phyloP scores from a whole-genome alignment of 2,888 invertebrate species.

The Andrena marginata region DNA sequence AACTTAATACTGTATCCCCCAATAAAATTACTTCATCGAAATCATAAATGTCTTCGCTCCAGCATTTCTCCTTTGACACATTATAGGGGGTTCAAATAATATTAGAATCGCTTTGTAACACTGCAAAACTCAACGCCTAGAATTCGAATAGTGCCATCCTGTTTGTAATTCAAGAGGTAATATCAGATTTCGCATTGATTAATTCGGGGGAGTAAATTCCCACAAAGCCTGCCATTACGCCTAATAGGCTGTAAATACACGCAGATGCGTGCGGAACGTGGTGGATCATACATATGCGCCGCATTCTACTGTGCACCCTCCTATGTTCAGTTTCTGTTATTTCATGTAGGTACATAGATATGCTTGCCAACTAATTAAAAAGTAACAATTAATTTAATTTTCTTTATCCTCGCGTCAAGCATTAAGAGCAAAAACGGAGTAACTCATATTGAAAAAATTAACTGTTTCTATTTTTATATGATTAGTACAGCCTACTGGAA shows the following conservation, averaged over 20 bases:
- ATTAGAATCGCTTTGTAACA: not conserved
- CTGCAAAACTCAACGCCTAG: constrained; percentile 5
- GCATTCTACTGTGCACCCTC: constrained; percentile 21
- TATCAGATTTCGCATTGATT: constrained; percentile 62
- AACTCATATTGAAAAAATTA: too few relatives aligned
- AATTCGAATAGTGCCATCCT: constrained; percentile 12
- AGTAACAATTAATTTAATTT: too few relatives aligned
- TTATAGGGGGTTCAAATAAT: too few relatives aligned
- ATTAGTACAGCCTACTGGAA: too few relatives aligned
- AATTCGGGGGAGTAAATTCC: constrained; percentile 63
- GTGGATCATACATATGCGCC: constrained; percentile 53
- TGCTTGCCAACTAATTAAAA: too few relatives aligned
- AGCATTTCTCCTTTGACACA: too few relatives aligned
- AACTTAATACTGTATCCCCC: too few relatives aligned
- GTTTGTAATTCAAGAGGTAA: constrained; percentile 42
- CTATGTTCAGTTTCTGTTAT: constrained; percentile 14
- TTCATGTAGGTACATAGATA: not conserved
- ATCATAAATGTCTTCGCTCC: too few relatives aligned
- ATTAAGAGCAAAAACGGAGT: too few relatives aligned
- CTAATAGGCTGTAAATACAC: constrained; percentile 66
- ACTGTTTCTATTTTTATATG: too few relatives aligned
- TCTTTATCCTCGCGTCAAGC: too few relatives aligned
- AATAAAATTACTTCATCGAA: too few relatives aligned
- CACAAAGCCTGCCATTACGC: constrained; percentile 63
- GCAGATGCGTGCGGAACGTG: constrained; percentile 61